phyloP scores from a whole-genome alignment of 1,140 invertebrate genomes.

The Trichoplusia ni region DNA sequence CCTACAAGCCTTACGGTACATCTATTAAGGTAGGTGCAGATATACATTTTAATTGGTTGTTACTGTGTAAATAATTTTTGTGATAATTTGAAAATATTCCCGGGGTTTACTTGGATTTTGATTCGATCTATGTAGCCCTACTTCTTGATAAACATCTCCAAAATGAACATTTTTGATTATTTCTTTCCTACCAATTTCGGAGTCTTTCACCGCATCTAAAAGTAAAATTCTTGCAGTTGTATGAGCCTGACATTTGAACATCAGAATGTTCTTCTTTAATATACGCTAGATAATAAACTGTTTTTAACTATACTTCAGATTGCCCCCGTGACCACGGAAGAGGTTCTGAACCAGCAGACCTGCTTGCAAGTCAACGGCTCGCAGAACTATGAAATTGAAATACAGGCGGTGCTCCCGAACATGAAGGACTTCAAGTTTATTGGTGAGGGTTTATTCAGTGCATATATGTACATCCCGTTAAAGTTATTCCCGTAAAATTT shows the following conservation, averaged over 20 bases:
- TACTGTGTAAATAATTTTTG: too few species aligned
- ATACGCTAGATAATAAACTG: background rate
- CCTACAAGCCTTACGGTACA: constrained; percentile 84
- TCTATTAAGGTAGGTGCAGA: constrained; percentile 85
- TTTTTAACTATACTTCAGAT: constrained; percentile 83
- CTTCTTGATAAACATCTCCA: too few species aligned
- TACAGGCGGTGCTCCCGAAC: constrained; percentile 93
- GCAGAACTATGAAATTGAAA: constrained; percentile 81
- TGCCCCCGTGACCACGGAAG: constrained; percentile 92
- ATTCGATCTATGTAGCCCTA: too few species aligned
- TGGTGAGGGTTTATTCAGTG: constrained; percentile 74
- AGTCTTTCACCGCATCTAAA: too few species aligned
- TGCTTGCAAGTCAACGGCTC: constrained; percentile 95
- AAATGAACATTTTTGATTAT: too few species aligned
- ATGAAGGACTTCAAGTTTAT: constrained; percentile 86
- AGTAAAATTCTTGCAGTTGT: too few species aligned
- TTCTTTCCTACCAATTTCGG: too few species aligned
- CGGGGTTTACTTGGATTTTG: too few species aligned
- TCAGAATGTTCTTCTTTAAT: too few species aligned
- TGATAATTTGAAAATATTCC: too few species aligned
- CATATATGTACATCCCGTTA: background rate
- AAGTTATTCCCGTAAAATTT: background rate
- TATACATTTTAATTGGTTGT: background rate
- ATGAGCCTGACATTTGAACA: too few species aligned
- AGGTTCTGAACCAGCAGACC: constrained; percentile 85